Base-by-base conservation (phyloP, 2,888 invertebrate genomes). In the Incurvaria masculella region DNA sequence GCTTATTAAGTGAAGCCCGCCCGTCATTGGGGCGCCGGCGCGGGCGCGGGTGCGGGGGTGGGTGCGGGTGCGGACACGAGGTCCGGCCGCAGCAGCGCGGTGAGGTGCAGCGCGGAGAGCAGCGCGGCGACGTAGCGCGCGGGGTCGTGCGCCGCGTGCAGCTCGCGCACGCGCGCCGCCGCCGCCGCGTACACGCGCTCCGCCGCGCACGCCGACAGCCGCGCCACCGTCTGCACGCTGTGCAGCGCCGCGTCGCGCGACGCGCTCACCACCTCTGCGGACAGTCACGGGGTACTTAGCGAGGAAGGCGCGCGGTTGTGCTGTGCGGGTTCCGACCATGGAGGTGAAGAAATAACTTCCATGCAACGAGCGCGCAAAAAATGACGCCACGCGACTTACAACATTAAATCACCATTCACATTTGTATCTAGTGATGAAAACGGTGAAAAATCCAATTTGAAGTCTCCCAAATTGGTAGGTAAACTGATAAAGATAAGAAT, bases 201-300 rank as follows among this genome's bases (percentile, higher is more conserved):
- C 44, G 87, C 85, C 14, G 87, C 84, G 66, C 87, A 88, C 49
- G 86, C 82, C 57, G 87, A 87, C 56, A 88, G 76, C 17, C 85
- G 75, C 17, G 88, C 87, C 50, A 88, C 85, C 0, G 87, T 88
- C 73, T 88, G 87, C 55, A 87, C 80, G 1, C 87, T 84, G 69
- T 87, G 87, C 53, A 86, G 64, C 17, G 87, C 83, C 47, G 86
- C 86, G 68, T 88, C 88, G 54, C 78, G 79, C 55, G 71, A 79
- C 46, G 75, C 75, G 45, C 82, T 62, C 57, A 81, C 80, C 58
- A 87, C 76, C 56, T 79, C 87, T 87, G 63, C 33, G 72, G 71
- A 8, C 14, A 27, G 27, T 27, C 14, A 27, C 27, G 14, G 14
- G 14, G 8, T 27, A 27, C 14, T 10, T 14, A 27, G 14, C 8